Conservation (phyloP, 1,140 invertebrate genomes). For the Pemphigus obesinymphae region DNA sequence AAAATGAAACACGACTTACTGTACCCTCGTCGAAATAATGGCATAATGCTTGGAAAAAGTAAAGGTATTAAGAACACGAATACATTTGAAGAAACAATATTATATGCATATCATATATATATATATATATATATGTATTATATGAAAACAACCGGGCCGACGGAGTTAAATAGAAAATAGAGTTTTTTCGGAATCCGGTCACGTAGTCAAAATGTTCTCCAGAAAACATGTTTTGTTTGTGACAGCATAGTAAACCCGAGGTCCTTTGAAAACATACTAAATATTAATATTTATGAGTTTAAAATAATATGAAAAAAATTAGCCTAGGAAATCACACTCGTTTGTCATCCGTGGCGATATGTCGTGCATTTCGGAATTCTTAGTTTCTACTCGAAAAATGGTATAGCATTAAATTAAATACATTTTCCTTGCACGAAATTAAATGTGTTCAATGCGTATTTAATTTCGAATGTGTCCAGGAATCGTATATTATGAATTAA, state of each 20-base stretch:
- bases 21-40: neutral
- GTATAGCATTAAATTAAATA: no score
- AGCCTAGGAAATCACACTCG: neutral
- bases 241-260: neutral
- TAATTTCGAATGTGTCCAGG: no score
- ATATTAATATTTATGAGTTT: constrained; percentile 9
- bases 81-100: constrained; percentile 3
- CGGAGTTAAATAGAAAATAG: neutral
- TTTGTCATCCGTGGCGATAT: neutral
- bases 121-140: no score
- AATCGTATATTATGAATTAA: no score
- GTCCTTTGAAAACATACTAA: neutral
- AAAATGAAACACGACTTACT: neutral
- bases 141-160: no score
- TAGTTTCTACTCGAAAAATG: no score
- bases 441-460: no score
- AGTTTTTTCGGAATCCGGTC: constrained; percentile 44
- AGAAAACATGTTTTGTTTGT: constrained; percentile 45
- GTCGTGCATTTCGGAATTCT: neutral
- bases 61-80: neutral
- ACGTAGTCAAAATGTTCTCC: constrained; percentile 32
- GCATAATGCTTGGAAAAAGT: neutral
- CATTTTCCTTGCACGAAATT: no score
- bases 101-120: no score
- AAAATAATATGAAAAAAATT: neutral